Conservation (phyloP, 2,888 invertebrate species). For the Geotrupes spiniger region DNA sequence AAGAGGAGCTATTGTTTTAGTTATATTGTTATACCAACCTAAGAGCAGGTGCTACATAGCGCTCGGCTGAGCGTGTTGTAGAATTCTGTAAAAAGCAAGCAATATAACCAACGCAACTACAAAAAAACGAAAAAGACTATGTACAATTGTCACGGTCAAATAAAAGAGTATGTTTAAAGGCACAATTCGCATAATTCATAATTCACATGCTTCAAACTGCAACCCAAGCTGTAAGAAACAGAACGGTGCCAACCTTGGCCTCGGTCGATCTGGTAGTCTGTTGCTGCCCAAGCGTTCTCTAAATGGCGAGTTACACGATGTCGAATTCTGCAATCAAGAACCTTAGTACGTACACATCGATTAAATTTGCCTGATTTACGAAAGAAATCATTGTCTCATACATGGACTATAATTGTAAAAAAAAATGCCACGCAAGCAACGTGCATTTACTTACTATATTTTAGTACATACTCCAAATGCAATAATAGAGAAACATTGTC, state of each 20-base stretch:
- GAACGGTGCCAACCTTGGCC: slow-evolving; percentile 65
- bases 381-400: too few relatives aligned
- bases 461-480: neutral
- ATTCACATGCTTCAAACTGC: slow-evolving; percentile 29
- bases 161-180: slow-evolving; percentile 7
- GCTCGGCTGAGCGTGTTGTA: slow-evolving; percentile 46
- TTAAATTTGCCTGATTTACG: too few relatives aligned
- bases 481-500: too few relatives aligned
- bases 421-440: neutral
- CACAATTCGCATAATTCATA: slow-evolving; percentile 19
- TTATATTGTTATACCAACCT: slow-evolving; percentile 44
- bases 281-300: slow-evolving; percentile 88
- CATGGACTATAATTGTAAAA: too few relatives aligned
- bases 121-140: slow-evolving; percentile 3
- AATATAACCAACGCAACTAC: slow-evolving; percentile 17
- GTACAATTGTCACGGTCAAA: neutral
- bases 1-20: too few relatives aligned
- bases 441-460: neutral
- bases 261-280: slow-evolving; percentile 74
- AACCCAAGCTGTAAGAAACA: slow-evolving; percentile 40
- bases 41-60: slow-evolving; percentile 43
- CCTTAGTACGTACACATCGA: neutral
- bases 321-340: slow-evolving; percentile 54
- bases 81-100: slow-evolving; percentile 35
- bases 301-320: slow-evolving; percentile 74